Evolutionary conservation across 2,888 invertebrate genomes (phyloP).

Genomic region (Unio delphinus): DNA sequence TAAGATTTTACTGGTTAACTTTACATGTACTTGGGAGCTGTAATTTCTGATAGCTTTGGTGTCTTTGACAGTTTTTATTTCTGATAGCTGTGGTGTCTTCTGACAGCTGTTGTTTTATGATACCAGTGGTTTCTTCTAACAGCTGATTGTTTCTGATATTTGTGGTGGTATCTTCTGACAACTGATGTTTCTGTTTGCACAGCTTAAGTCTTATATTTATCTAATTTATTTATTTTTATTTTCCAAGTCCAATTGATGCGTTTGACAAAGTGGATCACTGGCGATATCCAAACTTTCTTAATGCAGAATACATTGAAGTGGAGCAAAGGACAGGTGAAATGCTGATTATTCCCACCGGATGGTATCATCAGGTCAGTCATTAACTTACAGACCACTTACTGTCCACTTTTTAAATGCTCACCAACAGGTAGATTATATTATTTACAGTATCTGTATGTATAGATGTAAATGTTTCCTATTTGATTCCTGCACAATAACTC

Average conservation of each 20-base stretch:
- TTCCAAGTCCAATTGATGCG: slow-evolving; percentile 58
- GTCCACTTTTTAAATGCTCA: background rate
- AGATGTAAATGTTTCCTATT: background rate
- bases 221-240: slow-evolving; percentile 4
- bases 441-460: too few relatives aligned
- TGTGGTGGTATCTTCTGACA: too few relatives aligned
- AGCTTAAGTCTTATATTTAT: background rate
- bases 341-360: slow-evolving; percentile 69
- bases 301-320: slow-evolving; percentile 60
- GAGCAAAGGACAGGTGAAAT: slow-evolving; percentile 68
- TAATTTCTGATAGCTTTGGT: too few relatives aligned
- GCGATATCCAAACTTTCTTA: slow-evolving; percentile 47
- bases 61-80: too few relatives aligned
- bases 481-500: background rate
- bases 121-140: too few relatives aligned
- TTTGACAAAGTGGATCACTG: slow-evolving; percentile 43
- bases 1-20: too few relatives aligned
- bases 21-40: too few relatives aligned
- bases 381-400: background rate
- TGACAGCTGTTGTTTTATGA: too few relatives aligned
- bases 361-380: slow-evolving; percentile 68
- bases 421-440: too few relatives aligned
- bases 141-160: too few relatives aligned
- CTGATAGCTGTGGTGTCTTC: too few relatives aligned
- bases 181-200: too few relatives aligned